Evolutionary conservation across 1,140 invertebrate genomes (phyloP), one percentile per base, ranked within the genome.

Genomic region (Phenacoccus solenopsis): DNA sequence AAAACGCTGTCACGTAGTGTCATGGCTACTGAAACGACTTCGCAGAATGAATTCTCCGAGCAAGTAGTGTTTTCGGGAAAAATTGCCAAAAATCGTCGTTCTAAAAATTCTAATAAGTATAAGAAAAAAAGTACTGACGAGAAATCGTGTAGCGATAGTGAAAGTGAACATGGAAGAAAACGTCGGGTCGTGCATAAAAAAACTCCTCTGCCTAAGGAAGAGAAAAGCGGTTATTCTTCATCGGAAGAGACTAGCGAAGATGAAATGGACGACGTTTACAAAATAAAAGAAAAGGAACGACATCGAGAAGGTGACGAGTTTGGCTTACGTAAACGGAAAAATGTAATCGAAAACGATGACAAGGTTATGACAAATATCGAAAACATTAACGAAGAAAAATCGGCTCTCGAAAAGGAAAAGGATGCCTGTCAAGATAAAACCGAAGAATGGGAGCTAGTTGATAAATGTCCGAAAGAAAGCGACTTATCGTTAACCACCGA

Each of bases 191-290:
- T 57, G 67, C 12, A 20, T 69, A 57, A 57, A 70, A 68, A 70
- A 71, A 49, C 28, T 70, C 32, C 49, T 70, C 20, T 57, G 22
- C 12, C 35, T 57, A 70, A 20, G 30, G 21, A 20, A 49, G 22
- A 71, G 69, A 70, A 59, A 38, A 21, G 68, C 67, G 32, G 22
- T 22, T 16, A 56, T 67, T 13, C 69, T 64, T 32, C 64, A 38
- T 56, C 64, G 24, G 28, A 69, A 35, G 56, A 70, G n/a, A 3
- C 61, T 20, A 22, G 25, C 24, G 21, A 28, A 35, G 21, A 69
- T 9, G 32, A 38, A n/a, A n/a, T 49, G 12, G 38, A 10, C 59
- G 4, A 22, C 12, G 10, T 22, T 30, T 35, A 30, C 56, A 10
- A n/a, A 25, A 38, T 61, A 70, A 12, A n/a, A n/a, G n/a, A n/a